phyloP scores from a whole-genome alignment of 2,113 vertebrate genomes.

The Petromus typicus region DNA sequence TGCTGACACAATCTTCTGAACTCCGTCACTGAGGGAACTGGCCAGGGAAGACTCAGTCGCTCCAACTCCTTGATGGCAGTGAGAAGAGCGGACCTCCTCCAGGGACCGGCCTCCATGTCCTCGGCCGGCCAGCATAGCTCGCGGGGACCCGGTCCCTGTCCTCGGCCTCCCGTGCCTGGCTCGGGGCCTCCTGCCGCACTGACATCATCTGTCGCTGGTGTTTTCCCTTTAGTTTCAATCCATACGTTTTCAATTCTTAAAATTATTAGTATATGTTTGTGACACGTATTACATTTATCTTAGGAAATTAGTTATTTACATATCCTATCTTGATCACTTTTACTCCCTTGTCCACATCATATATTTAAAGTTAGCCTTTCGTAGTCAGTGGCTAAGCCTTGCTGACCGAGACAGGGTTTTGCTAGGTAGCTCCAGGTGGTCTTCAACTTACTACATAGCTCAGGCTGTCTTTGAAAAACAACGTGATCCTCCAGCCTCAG shows the following conservation, averaged over 20 bases:
- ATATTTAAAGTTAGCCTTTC: neutral
- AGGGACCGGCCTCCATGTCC: neutral
- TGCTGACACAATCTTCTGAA: neutral
- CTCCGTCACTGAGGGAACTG: neutral
- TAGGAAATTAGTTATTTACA: neutral
- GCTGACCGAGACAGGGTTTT: neutral
- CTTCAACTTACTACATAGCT: neutral
- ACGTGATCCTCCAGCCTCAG: neutral
- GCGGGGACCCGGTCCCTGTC: neutral
- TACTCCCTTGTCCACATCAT: neutral
- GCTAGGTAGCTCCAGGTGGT: neutral
- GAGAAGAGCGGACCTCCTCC: neutral
- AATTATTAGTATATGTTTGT: neutral
- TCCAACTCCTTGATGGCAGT: neutral
- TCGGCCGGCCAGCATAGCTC: neutral
- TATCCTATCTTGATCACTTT: neutral
- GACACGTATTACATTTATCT: neutral
- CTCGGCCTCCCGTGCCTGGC: neutral
- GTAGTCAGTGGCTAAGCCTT: neutral
- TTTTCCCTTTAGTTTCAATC: neutral
- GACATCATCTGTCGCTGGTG: neutral
- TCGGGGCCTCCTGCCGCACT: neutral
- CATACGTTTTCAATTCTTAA: neutral
- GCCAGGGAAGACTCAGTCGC: neutral
- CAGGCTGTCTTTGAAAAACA: neutral